Evolutionary conservation across 1,140 invertebrate genomes (phyloP), one percentile per base, ranked within the genome.

Genomic region (Sminthurides bifidus): DNA sequence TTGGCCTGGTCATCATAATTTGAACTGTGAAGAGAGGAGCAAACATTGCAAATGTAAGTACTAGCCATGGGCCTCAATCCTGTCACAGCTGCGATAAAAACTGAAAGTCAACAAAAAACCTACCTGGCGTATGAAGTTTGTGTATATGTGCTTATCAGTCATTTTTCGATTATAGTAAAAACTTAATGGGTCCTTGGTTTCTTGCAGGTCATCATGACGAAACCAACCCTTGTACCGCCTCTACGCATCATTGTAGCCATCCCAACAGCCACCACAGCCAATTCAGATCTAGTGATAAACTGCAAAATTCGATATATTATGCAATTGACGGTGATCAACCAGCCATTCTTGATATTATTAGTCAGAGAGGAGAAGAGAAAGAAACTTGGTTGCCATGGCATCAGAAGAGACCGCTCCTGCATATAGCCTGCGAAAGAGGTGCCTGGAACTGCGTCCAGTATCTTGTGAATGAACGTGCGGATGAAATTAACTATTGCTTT

Each of bases 401-500:
- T 52, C 74, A 75, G 49, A 75, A 75, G 55, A 63, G 72, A 59
- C 81, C 81, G 1, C 66, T 83, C 30, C 46, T 61, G 30, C 56
- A 56, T 38, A 52, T 65, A 6, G 62, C 56, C 0, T 62, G 56
- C 31, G 56, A 62, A 23, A 56, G 56, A 31, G 56, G 79, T 21
- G 81, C 82, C 26, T 83, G 81, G 80, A 75, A 77, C 52, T 83
- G 81, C 69, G 80, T 81, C 0, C 78, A 81, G 64, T 81, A 78
- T 69, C 68, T 83, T 29, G 77, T 77, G 17, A 71, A 75, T 14
- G 79, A 80, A 45, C 71, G 81, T 35, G 77, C 77, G 26, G 81
- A 83, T 60, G 81, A 84, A 69, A 81, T 84, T 14, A 82, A 84
- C 67, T 75, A 81, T 43, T 78, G 82, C 45, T 83, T 81, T 70